Conservation (phyloP, 2,888 invertebrate species). For the Seira musarum region DNA sequence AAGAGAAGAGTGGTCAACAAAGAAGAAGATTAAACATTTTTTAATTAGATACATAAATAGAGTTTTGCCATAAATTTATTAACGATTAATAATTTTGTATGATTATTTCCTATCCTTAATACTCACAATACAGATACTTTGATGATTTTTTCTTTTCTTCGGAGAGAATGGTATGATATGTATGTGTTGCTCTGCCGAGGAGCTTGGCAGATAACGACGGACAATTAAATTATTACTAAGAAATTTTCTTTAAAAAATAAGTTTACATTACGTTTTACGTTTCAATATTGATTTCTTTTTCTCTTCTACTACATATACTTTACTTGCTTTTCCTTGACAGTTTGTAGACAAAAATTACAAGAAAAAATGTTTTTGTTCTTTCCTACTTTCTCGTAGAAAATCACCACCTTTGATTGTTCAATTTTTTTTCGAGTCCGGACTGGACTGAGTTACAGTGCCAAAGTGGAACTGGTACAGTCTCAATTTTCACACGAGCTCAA, state of each 20-base stretch:
- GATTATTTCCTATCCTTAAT: not conserved
- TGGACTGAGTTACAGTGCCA: not conserved
- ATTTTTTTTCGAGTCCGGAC: too few species aligned
- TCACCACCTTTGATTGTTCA: too few species aligned
- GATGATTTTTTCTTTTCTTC: conserved; percentile 16
- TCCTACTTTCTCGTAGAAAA: too few species aligned
- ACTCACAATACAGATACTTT: conserved; percentile 12
- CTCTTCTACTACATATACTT: too few species aligned
- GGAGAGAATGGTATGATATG: conserved; percentile 62
- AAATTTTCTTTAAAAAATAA: not conserved
- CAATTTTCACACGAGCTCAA: conserved; percentile 3
- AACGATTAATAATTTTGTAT: too few species aligned
- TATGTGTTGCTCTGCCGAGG: conserved; percentile 53
- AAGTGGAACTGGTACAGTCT: conserved; percentile 12
- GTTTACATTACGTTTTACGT: conserved; percentile 3
- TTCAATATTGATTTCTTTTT: not conserved
- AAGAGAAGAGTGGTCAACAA: conserved; percentile 4
- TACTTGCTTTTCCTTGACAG: too few species aligned
- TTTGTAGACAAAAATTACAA: too few species aligned
- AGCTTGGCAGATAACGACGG: conserved; percentile 55
- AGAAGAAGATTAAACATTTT: not conserved
- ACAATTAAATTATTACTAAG: not conserved
- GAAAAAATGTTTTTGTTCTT: too few species aligned
- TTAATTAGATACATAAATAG: not conserved
- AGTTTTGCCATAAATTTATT: not conserved